phyloP scores from a whole-genome alignment of 1,140 invertebrate genomes.

The Pogonus chalceus region DNA sequence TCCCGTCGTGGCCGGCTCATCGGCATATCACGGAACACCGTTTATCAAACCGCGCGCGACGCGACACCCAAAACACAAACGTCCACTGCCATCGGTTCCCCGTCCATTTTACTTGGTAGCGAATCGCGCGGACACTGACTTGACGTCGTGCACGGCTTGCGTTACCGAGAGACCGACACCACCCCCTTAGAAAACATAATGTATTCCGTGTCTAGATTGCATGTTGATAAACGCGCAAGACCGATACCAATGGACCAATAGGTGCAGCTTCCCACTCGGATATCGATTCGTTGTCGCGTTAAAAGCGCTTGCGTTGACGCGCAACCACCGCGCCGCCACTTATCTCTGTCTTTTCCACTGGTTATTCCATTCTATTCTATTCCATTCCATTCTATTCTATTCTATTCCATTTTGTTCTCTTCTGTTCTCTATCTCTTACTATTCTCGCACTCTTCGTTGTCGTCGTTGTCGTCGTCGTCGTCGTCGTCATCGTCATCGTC shows the following conservation, averaged over 20 bases:
- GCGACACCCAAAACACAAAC: neutral
- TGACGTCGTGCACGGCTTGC: conserved; percentile 6
- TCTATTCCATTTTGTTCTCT: too few relatives aligned
- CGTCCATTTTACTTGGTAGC: neutral
- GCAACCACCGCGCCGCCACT: neutral
- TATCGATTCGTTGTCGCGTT: conserved; percentile 7
- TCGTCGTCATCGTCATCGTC: neutral
- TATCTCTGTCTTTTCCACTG: too few relatives aligned
- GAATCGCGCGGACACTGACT: conserved; percentile 1
- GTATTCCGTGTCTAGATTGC: conserved; percentile 23
- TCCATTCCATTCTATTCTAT: too few relatives aligned
- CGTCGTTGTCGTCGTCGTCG: too few relatives aligned
- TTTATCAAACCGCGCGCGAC: neutral
- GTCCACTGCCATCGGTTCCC: neutral
- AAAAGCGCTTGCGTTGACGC: neutral
- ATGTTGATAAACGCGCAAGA: conserved; percentile 20
- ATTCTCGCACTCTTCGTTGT: too few relatives aligned
- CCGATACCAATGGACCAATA: conserved; percentile 15
- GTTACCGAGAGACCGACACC: conserved; percentile 16
- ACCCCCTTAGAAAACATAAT: conserved; percentile 22
- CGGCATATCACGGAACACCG: neutral
- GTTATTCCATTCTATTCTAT: too few relatives aligned
- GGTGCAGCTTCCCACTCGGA: conserved; percentile 4
- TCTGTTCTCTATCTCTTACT: too few relatives aligned
- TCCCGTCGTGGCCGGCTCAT: neutral